A percentile compares a stretch with the other conserved stretches of the same genome.
Evolutionary conservation across 2,797 vertebrate species (phyloP).

Genomic region (Rhyacichthys aspro): DNA sequence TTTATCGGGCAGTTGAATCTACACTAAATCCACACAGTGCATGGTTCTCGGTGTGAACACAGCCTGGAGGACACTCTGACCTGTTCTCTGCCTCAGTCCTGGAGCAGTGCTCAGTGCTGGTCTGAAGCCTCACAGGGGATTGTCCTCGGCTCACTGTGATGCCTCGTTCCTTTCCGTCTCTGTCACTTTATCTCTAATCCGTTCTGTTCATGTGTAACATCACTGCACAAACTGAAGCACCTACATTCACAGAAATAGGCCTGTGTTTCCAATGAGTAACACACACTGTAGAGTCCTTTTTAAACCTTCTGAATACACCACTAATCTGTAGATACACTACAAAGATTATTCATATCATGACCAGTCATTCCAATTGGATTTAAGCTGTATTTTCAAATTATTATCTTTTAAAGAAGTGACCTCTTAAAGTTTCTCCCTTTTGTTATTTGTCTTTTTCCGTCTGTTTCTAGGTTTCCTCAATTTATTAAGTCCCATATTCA

Average conservation of each 20-base stretch:
- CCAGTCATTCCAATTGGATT: neutral
- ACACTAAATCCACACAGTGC: neutral
- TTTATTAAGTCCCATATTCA: neutral
- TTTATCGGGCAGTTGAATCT: neutral
- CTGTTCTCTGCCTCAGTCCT: neutral
- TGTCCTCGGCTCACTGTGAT: conserved; percentile 70
- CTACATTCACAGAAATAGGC: neutral
- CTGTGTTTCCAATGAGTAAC: neutral
- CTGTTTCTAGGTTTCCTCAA: too few relatives aligned
- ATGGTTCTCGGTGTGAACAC: neutral
- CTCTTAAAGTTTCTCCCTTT: neutral
- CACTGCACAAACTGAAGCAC: conserved; percentile 9
- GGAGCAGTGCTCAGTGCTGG: neutral
- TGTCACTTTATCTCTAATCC: neutral
- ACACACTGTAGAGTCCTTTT: conserved; percentile 3
- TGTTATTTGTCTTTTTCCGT: neutral
- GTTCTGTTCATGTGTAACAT: conserved; percentile 16
- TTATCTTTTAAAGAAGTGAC: neutral
- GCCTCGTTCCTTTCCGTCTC: conserved; percentile 16
- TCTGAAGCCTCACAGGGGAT: conserved; percentile 17
- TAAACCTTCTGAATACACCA: conserved; percentile 1
- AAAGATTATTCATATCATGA: conserved; percentile 3
- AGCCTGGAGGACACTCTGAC: neutral
- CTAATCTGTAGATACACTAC: conserved; percentile 13
- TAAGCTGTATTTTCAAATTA: neutral